These are phyloP conservation scores for Pelagia noctiluca DNA, from an alignment of 30 jellyfish, hydroid and myxozoan genomes.

Conservation along the genomic window DNA sequence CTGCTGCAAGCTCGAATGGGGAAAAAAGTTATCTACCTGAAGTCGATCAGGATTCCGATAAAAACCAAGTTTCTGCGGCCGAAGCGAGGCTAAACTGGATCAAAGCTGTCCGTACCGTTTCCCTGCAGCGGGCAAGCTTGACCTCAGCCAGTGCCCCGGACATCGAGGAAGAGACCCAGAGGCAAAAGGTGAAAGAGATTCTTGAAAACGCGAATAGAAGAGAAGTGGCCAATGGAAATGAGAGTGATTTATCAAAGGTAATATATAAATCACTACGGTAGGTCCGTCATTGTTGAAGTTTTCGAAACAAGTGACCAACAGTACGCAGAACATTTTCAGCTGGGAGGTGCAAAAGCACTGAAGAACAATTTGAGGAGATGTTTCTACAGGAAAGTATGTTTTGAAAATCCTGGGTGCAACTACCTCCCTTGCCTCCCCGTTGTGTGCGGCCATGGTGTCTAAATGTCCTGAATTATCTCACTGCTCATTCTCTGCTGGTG, in stretches of 20 bases:
- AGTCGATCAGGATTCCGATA: constrained; percentile 30
- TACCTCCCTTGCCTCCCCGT: too few species aligned
- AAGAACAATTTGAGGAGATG: too few species aligned
- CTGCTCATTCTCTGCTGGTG: too few species aligned
- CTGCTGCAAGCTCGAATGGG: constrained; percentile 6
- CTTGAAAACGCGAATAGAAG: constrained; percentile 1
- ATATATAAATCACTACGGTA: too few species aligned
- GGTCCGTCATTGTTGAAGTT: too few species aligned
- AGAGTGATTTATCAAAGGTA: neutral
- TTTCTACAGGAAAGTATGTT: too few species aligned
- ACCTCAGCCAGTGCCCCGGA: constrained; percentile 3
- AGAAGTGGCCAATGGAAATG: neutral
- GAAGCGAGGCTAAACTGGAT: constrained; percentile 64
- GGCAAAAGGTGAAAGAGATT: constrained; percentile 51
- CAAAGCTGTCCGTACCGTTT: constrained; percentile 46
- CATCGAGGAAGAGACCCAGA: constrained; percentile 27
- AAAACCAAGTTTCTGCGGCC: neutral
- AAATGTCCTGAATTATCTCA: too few species aligned
- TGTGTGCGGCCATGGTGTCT: too few species aligned
- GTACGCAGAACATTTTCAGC: too few species aligned
- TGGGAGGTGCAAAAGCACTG: too few species aligned
- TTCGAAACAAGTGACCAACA: too few species aligned
- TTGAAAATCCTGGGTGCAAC: too few species aligned
- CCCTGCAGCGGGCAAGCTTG: neutral
- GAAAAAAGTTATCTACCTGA: constrained; percentile 54